Evolutionary conservation across 2,797 vertebrate genomes (phyloP), one percentile per base, ranked within the genome.

Genomic region (Propithecus deckenii): DNA sequence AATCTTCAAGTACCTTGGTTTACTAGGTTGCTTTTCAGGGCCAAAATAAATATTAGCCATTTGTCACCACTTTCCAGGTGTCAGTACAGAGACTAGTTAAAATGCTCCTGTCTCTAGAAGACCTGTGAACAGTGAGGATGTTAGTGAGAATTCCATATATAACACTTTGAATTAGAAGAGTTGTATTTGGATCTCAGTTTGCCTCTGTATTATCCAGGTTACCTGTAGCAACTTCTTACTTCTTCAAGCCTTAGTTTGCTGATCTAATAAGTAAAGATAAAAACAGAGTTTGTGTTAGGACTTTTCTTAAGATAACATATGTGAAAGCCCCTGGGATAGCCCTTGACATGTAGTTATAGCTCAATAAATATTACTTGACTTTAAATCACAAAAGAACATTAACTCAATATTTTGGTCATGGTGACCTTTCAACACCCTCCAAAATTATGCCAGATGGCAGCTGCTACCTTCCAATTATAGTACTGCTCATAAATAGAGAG

Each of bases 371-470:
- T 72, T 76, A 90, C 25, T 32, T 91, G 78, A 91, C 10, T 55
- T 28, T 50, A 93, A 95, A 74, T 72, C 25, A 86, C 86, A 91
- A 79, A 88, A 91, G 50, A 71, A 86, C 25, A 55, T 41, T 80
- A 92, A 91, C 57, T 93, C 23, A 93, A 79, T 81, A 92, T 30
- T 91, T 86, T 86, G 59, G 30, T 55, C 59, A 80, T 50, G 8
- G 25, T 91, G 75, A 93, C 87, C 76, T 93, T 89, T 96, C 55
- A 63, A 35, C 20, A 41, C 9, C 15, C 41, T 96, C 48, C 43
- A 92, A 61, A 85, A 85, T 88, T 81, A 94, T 87, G 69, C 63
- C 87, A 91, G 41, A 61, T 94, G 71, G 63, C 35, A 97, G 74
- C 61, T 88, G 69, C 72, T 96, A 75, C 88, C 67, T 95, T 89